A percentile compares a stretch with the other conserved stretches of the same genome.
phyloP scores from a whole-genome alignment of 35 echinoderm and acorn worm species.

The Ophioderma brevispina region DNA sequence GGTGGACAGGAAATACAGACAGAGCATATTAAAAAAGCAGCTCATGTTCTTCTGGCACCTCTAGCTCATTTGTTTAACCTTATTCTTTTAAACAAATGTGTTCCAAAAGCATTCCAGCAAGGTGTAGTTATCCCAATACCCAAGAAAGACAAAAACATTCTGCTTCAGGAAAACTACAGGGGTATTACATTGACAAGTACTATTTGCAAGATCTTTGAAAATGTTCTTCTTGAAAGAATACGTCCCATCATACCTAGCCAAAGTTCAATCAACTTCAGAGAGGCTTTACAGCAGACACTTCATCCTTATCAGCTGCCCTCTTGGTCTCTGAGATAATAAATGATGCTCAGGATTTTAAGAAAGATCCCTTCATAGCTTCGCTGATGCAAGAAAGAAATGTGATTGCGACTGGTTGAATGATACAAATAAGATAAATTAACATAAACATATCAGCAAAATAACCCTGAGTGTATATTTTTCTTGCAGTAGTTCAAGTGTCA shows the following conservation, averaged over 20 bases:
- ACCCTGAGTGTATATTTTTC: no score
- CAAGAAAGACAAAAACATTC: not conserved
- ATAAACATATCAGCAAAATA: no score
- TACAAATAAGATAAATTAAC: no score
- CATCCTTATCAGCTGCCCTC: not conserved
- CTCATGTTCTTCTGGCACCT: not conserved
- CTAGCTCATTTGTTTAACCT: not conserved
- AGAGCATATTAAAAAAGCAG: not conserved
- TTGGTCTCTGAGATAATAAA: not conserved
- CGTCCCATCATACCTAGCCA: not conserved
- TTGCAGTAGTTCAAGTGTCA: no score
- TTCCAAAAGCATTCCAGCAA: not conserved
- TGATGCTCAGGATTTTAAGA: not conserved
- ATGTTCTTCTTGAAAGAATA: not conserved
- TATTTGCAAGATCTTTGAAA: not conserved
- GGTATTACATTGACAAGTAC: not conserved
- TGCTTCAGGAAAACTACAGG: not conserved
- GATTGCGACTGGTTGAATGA: not conserved
- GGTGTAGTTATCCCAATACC: not conserved
- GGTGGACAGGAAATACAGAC: not conserved
- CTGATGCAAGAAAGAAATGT: not conserved
- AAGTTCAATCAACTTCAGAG: not conserved
- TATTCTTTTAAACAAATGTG: not conserved
- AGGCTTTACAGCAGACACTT: not conserved
- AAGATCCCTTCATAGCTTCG: not conserved